Base-by-base conservation (phyloP, 2,797 vertebrate species). In the Eremophila alpestris region DNA sequence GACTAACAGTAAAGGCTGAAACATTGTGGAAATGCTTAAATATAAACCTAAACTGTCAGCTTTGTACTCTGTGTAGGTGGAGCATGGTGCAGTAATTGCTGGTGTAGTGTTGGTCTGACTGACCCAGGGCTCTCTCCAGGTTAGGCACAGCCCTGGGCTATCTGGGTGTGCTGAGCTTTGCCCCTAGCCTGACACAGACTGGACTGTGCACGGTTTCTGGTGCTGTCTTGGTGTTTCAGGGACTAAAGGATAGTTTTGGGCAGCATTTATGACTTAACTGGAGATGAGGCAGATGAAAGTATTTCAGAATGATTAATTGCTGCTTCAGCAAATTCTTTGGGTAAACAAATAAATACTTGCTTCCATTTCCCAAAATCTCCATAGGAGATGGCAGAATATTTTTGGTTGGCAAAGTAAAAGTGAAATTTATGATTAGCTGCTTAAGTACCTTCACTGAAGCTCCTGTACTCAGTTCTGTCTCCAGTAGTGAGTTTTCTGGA, bases 121-220 rank as follows among this genome's bases (percentile, higher is more conserved):
- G 14, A n/a, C 40, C 29, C 21, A 15, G 10, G 16, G 13, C 16
- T 29, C 51, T 38, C 4, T 2, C 15, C 6, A 4, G 45, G 12
- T 13, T 9, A 9, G 22, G 40, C 30, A 16, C 43, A 24, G 16
- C 30, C 30, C 12, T 1, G 7, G 27, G 5, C 59, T 56, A 0
- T 24, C 12, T 27, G 11, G 29, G 5, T 32, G 2, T 58, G 38
- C 43, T 7, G 15, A 49, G 69, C 86, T 80, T 51, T 43, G 40
- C 17, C 40, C 52, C 9, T 14, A 27, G 2, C 68, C 73, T 40
- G 59, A 20, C 60, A 16, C 59, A 46, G 16, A 5, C 14, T 5
- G 7, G 5, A 16, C 23, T 26, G 1, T 13, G 8, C 8, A 64
- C 29, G 20, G 13, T 40, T 94, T 67, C 64, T 91, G 73, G 7